Base-by-base conservation (phyloP, 2,888 invertebrate species). In the Acleris laterana region DNA sequence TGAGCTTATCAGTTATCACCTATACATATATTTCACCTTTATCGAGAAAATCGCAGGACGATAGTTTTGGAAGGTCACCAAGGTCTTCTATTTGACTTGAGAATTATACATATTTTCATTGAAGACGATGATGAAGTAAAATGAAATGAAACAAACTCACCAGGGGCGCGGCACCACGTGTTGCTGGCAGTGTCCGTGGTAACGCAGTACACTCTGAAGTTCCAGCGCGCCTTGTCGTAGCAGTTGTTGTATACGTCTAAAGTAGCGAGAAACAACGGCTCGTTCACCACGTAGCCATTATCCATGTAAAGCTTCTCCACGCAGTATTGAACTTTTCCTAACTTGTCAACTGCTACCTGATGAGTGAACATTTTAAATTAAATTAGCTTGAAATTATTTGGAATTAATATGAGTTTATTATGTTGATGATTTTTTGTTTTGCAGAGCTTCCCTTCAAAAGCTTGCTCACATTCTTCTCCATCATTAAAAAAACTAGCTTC, bases 291-390 rank as follows among this genome's bases (percentile, higher is more conserved):
- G 55, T 80, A 85, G 0, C 94, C 95, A 71, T 89, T 83, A 71
- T 95, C 94, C 72, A 85, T 83, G 69, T 90, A 93, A 1, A 93
- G 70, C 5, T 83, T 79, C n/a, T 89, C 83, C 63, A 93, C 89
- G 9, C 95, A 68, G 65, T 91, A 90, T 63, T 94, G 93, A 44
- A 95, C 92, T 32, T 82, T 83, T 9, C 94, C 95, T 0, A 81
- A 69, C 17, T 84, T 82, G 71, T 93, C 81, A 0, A 87, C 80
- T 0, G 71, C 81, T 13, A 84, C 76, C 88, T 81, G 73, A 61
- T 32, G 42, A 72, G 16, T 16, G 3, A 28, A 25, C 4, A 28
- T 25, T n/a, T n/a, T 16, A 7, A 25, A 6, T 25, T 16, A 5
- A n/a, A 25, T 7, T n/a, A 1, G 13, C 44, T 51, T 6, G 1